A percentile compares a stretch with the other conserved stretches of the same genome.
These are phyloP conservation scores for Sminthurides aquaticus DNA, from an alignment of 2,888 invertebrate species.

Conservation along the genomic window DNA sequence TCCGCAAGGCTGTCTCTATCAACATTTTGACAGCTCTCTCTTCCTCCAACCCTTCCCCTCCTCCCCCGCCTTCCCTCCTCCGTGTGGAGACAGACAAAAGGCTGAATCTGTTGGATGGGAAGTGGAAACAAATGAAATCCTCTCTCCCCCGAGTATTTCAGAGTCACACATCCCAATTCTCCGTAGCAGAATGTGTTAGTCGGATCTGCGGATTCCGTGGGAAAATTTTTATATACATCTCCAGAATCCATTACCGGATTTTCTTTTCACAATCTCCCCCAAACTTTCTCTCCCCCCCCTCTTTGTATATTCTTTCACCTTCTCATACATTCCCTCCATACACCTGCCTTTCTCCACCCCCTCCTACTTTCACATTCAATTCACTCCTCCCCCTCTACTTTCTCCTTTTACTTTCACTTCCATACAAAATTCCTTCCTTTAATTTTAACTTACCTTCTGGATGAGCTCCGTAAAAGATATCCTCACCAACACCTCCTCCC, in stretches of 20 bases:
- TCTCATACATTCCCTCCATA: neutral
- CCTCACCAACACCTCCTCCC: neutral
- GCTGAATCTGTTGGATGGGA: constrained; percentile 60
- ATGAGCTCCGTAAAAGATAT: constrained; percentile 15
- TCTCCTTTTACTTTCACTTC: too few species aligned
- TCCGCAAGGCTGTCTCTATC: constrained; percentile 18
- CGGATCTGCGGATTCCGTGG: constrained; percentile 7
- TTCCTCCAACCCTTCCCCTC: neutral
- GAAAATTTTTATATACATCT: neutral
- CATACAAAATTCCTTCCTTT: too few species aligned
- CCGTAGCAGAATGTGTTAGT: constrained; percentile 29
- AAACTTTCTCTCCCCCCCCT: neutral
- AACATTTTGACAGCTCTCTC: constrained; percentile 19
- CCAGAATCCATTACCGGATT: neutral
- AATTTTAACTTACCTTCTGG: constrained; percentile 11
- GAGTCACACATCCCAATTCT: constrained; percentile 31
- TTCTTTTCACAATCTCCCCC: neutral
- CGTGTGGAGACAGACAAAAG: constrained; percentile 50
- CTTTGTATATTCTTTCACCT: neutral
- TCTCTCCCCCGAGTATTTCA: constrained; percentile 25
- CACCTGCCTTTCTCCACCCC: neutral
- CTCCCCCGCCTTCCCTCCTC: constrained; percentile 1
- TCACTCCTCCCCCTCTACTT: too few species aligned
- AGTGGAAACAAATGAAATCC: constrained; percentile 49
- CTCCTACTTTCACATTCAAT: neutral